Evolutionary conservation across 2,797 vertebrate species (phyloP).

Genomic region (Falco peregrinus): DNA sequence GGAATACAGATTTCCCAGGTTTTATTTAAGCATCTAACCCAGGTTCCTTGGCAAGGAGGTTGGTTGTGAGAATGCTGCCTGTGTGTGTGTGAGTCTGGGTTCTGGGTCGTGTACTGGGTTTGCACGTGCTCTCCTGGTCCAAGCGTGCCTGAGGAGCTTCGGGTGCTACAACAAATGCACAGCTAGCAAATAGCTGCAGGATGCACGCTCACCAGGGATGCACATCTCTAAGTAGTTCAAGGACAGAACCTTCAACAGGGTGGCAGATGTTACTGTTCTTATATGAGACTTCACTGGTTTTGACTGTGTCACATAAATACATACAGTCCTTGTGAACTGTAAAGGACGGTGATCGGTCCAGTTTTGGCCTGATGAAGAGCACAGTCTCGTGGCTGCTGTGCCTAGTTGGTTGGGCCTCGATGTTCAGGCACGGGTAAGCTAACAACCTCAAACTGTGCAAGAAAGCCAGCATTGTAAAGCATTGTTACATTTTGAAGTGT

Average conservation of each 20-base stretch:
- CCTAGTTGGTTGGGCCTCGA: neutral
- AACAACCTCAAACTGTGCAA: neutral
- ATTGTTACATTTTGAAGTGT: neutral
- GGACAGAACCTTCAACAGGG: neutral
- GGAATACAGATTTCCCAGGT: conserved; percentile 1
- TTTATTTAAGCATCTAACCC: neutral
- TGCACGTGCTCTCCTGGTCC: neutral
- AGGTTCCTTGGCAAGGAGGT: neutral
- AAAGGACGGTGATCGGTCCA: too few species aligned
- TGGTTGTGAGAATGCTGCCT: neutral
- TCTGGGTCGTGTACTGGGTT: neutral
- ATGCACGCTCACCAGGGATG: neutral
- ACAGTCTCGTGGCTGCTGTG: neutral
- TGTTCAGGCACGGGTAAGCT: neutral
- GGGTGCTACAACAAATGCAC: neutral
- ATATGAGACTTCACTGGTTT: neutral
- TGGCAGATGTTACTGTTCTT: neutral
- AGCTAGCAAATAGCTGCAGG: neutral
- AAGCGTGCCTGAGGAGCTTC: neutral
- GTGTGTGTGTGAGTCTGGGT: neutral
- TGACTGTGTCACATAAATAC: neutral
- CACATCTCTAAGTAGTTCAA: neutral
- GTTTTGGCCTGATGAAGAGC: neutral
- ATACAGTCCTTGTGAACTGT: too few species aligned
- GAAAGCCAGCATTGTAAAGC: neutral